These are phyloP conservation scores for Leptosomus discolor DNA, from an alignment of 2,113 vertebrate genomes.

Conservation along the genomic window DNA sequence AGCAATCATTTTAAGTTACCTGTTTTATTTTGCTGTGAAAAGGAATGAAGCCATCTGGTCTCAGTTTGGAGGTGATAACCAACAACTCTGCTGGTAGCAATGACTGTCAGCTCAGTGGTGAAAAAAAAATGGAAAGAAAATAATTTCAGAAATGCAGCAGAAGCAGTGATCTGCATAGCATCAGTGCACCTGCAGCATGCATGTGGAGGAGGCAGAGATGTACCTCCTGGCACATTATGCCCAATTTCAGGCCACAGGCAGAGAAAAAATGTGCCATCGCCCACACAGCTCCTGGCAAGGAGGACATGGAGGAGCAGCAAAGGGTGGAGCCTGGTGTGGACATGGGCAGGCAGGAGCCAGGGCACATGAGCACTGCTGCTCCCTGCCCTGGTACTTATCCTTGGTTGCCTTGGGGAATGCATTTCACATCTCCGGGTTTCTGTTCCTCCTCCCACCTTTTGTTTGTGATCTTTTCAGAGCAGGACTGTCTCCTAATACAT, in stretches of 20 bases:
- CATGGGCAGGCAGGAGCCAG: not conserved
- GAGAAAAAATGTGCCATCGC: not conserved
- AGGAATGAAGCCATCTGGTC: not conserved
- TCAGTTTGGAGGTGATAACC: not conserved
- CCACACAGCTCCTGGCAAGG: not conserved
- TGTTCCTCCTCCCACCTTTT: not conserved
- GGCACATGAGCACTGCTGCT: rapidly evolving
- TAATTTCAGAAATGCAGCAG: rapidly evolving
- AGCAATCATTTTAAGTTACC: not conserved
- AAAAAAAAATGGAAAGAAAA: not conserved
- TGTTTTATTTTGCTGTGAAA: not conserved
- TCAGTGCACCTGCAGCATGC: not conserved
- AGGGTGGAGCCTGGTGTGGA: rapidly evolving
- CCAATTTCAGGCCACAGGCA: not conserved
- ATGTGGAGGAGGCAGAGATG: rapidly evolving
- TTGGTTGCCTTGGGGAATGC: not conserved
- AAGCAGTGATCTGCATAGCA: not conserved
- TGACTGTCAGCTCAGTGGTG: not conserved
- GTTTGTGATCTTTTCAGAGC: conserved; percentile 8
- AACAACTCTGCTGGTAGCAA: not conserved
- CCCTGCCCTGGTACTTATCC: not conserved
- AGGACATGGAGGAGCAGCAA: not conserved
- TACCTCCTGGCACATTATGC: not conserved
- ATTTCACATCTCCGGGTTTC: not conserved
- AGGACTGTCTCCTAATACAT: not conserved